Conservation (phyloP, 2,797 vertebrate species). For the Phyllotis vaccarum region DNA sequence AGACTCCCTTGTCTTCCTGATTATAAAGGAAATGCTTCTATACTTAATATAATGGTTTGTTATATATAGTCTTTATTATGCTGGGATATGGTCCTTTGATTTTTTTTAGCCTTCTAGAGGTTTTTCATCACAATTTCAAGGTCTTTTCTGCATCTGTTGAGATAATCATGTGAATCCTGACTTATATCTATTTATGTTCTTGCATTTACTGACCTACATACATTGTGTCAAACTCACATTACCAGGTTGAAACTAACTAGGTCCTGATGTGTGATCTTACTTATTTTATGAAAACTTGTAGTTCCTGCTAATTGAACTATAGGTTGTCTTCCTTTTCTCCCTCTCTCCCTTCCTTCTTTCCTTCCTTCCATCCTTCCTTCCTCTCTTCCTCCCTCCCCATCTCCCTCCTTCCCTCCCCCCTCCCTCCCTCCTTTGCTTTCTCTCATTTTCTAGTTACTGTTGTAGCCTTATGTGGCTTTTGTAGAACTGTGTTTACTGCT, state of each 20-base stretch:
- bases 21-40: neutral
- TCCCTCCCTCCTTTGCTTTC: neutral
- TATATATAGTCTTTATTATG: neutral
- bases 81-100: neutral
- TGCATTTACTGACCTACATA: neutral
- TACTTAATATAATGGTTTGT: neutral
- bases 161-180: neutral
- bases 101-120: neutral
- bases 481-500: neutral
- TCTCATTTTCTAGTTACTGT: neutral
- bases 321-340: neutral
- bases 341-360: neutral
- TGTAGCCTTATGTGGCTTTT: neutral
- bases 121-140: neutral
- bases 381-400: too few relatives aligned
- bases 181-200: neutral
- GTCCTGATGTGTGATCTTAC: neutral
- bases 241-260: neutral
- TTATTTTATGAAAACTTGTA: neutral
- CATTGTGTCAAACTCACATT: neutral
- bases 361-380: neutral
- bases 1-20: neutral
- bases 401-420: too few relatives aligned
- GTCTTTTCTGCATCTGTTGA: neutral
- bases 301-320: neutral